Base-by-base conservation (phyloP, 1,140 invertebrate species). In the Hylaeus volcanicus region DNA sequence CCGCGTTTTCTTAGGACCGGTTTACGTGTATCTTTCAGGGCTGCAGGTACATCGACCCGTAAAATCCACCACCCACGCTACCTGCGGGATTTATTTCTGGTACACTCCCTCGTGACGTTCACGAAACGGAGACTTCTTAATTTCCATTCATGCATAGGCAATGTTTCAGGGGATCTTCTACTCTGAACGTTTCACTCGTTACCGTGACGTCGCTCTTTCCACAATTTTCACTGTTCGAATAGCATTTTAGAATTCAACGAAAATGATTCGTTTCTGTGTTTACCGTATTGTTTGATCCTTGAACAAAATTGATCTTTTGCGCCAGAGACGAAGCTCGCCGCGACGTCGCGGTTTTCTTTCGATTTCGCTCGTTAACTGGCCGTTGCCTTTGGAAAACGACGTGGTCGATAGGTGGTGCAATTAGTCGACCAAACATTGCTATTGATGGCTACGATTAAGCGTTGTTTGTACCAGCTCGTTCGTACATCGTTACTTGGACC, bases 1-100 rank as follows among this genome's bases (percentile, higher is more conserved):
- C 39, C 43, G 70, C 37, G 61, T 74, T 75, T 80, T 12, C 56
- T 69, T 53, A 45, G 73, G 73, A 80, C 73, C 73, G 79, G 79
- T 80, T 80, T 75, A 26, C 12, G 5, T 26, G 39, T 5, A 9
- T 48, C 41, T 79, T 1, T 11, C 43, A 8, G 5, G 14, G 9
- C 12, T 26, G 48, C 63, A 69, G 73, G 64, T 75, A 80, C 39
- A 61, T 58, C 55, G 1, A 11, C 12, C 37, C 8, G 45, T 63
- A 68, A 61, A 80, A 69, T 51, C 12, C n/a, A 1, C 43, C 45
- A 51, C 55, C 48, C 64, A 69, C 55, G 55, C 12, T 55, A n/a
- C 53, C 60, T 37, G 0, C 14, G 45, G 8, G 64, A 69, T 74
- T 80, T 56, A 74, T n/a, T 37, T 39, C 4, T 39, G n/a, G 15